Percentiles rank a stretch among this genome's conserved stretches.
Evolutionary conservation across 1,140 invertebrate genomes (phyloP).

Genomic region (Cyclargus thomasi): DNA sequence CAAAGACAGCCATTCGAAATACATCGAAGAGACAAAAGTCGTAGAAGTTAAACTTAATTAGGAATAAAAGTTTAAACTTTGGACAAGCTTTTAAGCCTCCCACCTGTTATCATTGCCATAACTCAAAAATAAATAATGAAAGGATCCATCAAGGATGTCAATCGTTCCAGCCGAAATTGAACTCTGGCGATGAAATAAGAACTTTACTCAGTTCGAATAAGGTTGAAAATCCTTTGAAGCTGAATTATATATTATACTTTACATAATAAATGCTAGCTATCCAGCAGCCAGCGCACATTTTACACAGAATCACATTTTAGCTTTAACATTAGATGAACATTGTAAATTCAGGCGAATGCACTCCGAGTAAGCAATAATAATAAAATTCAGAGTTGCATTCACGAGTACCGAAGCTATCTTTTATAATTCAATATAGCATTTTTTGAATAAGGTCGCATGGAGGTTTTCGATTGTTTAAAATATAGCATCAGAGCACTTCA

Average conservation of each 20-base stretch:
- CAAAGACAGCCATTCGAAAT: too few relatives aligned
- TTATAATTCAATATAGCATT: too few relatives aligned
- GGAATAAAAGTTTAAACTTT: background rate
- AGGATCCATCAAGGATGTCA: background rate
- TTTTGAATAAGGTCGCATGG: too few relatives aligned
- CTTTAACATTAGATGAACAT: background rate
- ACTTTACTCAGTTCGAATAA: background rate
- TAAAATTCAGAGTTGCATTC: too few relatives aligned
- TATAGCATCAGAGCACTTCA: too few relatives aligned
- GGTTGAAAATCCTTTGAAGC: background rate
- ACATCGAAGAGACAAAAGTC: too few relatives aligned
- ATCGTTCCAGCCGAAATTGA: background rate
- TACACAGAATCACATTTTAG: background rate
- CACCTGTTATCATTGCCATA: background rate
- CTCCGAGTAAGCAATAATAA: too few relatives aligned
- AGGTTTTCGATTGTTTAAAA: too few relatives aligned
- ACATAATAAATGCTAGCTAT: background rate
- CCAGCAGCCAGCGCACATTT: background rate
- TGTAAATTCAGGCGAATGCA: background rate
- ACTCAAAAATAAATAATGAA: background rate
- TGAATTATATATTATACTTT: background rate
- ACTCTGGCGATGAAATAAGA: background rate
- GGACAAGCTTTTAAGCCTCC: background rate
- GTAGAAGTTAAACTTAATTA: background rate
- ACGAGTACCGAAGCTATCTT: too few relatives aligned